phyloP scores from a whole-genome alignment of 2,113 vertebrate genomes.

The Trinectes maculatus region DNA sequence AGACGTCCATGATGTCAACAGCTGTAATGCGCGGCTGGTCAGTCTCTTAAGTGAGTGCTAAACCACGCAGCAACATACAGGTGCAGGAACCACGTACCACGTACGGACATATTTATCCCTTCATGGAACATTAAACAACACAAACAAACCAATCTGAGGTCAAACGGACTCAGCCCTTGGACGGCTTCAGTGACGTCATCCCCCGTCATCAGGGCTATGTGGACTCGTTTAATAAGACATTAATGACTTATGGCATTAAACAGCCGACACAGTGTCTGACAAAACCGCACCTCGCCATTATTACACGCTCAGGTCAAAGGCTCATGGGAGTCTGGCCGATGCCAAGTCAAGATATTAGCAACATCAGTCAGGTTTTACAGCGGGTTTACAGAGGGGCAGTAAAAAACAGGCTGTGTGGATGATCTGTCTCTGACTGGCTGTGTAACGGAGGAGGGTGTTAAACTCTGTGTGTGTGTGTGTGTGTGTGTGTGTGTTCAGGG shows the following conservation, averaged over 20 bases:
- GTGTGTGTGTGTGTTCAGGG: constrained; percentile 12
- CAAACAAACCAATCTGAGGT: neutral
- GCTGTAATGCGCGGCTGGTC: neutral
- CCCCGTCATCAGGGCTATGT: too few species aligned
- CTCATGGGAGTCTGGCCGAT: neutral
- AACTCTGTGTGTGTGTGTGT: constrained; percentile 19
- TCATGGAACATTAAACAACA: neutral
- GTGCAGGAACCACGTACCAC: constrained; percentile 5
- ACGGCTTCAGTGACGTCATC: too few species aligned
- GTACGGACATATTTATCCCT: too few species aligned
- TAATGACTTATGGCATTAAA: too few species aligned
- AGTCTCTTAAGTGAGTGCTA: neutral
- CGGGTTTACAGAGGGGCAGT: constrained; percentile 39
- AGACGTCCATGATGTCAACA: constrained; percentile 21
- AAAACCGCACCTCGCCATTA: constrained; percentile 7
- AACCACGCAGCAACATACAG: constrained; percentile 5
- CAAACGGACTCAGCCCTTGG: neutral
- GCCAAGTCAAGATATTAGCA: constrained; percentile 31
- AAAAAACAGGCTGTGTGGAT: constrained; percentile 29
- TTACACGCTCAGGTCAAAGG: constrained; percentile 7
- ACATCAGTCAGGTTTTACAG: constrained; percentile 53
- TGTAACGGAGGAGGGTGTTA: constrained; percentile 26
- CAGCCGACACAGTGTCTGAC: neutral
- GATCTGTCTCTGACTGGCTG: constrained; percentile 5
- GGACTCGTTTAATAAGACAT: too few species aligned